Base-by-base conservation (phyloP, 2,888 invertebrate genomes). In the Trachelus tabidus region DNA sequence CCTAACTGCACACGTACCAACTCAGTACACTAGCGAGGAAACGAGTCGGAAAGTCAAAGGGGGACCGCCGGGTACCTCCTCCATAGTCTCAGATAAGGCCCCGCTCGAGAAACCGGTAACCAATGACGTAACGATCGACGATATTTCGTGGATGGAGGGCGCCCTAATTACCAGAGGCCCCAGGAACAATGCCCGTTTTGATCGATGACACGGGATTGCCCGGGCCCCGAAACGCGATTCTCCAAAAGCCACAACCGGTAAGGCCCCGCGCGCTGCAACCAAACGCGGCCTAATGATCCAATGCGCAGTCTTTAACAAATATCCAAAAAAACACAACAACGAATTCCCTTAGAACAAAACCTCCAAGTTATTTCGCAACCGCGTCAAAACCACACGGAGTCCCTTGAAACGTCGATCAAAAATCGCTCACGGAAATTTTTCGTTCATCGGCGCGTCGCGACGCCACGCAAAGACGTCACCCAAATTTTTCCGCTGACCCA, bases 111-210 rank as follows among this genome's bases (percentile, higher is more conserved):
- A 71, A 71, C 71, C 71, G 71, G 71, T 71, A 71, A 71, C 71
- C 71, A 15, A 11, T 71, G 71, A 71, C 71, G 71, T 71, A 71
- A 71, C 33, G 56, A 71, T 31, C 71, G 71, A 71, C 71, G 33
- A 71, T 34, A 71, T 71, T 71, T 71, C 71, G 33, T 34, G 71
- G 71, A 71, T 12, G 71, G 31, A 31, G 12, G 31, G 71, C 71
- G 71, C 31, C 71, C 71, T 71, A 71, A 71, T 71, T 71, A 71
- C 31, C 56, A 56, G 56, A 56, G 56, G 23, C 56, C 56, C 56
- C 56, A 76, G 74, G 79, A 80, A 79, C 78, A 81, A 79, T 81
- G 74, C 78, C 73, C 73, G 68, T 78, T 77, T 81, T 80, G 81
- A 81, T 81, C 78, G 80, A 81, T 78, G 77, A 78, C 79, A 75